Evolutionary conservation across 2,888 invertebrate genomes (phyloP).

Genomic region (Pyrgus malvae): DNA sequence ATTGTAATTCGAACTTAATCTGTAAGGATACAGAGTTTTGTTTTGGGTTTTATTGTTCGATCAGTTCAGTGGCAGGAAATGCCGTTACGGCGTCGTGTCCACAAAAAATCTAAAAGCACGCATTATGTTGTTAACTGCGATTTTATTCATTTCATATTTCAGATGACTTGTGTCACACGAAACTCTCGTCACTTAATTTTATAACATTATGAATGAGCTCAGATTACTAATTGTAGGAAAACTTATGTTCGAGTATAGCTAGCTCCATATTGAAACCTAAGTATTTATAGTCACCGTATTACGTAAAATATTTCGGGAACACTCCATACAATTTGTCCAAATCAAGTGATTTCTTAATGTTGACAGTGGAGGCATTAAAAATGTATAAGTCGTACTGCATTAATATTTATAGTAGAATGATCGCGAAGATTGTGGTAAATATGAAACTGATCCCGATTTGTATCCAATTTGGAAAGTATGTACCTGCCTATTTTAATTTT

Average conservation of each 20-base stretch:
- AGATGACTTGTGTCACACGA: slow-evolving; percentile 64
- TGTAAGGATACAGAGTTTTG: slow-evolving; percentile 43
- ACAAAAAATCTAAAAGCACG: slow-evolving; percentile 75
- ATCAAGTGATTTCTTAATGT: slow-evolving; percentile 37
- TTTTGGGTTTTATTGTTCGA: slow-evolving; percentile 24
- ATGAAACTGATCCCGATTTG: slow-evolving; percentile 10
- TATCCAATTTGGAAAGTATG: not conserved
- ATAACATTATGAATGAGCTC: slow-evolving; percentile 51
- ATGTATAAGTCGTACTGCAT: slow-evolving; percentile 47
- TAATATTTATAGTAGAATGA: slow-evolving; percentile 46
- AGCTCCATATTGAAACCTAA: no score
- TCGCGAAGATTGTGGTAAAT: slow-evolving; percentile 27
- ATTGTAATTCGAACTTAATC: slow-evolving; percentile 24
- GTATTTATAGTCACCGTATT: no score
- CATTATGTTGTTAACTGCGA: slow-evolving; percentile 76
- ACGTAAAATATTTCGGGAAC: not conserved
- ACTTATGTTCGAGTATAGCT: slow-evolving; percentile 3
- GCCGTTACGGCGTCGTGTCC: slow-evolving; percentile 58
- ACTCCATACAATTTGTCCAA: slow-evolving; percentile 4
- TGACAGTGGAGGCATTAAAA: slow-evolving; percentile 45
- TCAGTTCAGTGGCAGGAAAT: slow-evolving; percentile 73
- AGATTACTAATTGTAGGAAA: slow-evolving; percentile 7
- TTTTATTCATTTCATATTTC: slow-evolving; percentile 79
- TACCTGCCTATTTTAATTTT: no score
- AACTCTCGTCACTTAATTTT: slow-evolving; percentile 64